Evolutionary conservation across 1,140 invertebrate species (phyloP).

Genomic region (Aphelinus certus): DNA sequence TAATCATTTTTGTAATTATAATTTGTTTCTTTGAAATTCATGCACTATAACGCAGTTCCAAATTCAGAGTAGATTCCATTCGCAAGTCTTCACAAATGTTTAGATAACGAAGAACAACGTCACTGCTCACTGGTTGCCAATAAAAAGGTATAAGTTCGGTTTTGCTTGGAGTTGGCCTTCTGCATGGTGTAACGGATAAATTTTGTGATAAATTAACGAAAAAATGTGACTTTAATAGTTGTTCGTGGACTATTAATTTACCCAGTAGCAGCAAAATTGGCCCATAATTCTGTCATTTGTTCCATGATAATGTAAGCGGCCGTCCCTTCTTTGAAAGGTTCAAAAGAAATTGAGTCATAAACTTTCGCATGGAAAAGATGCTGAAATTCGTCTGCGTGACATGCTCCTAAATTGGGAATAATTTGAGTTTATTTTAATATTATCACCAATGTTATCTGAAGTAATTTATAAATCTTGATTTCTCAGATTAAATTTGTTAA

Average conservation of each 20-base stretch:
- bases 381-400: slow-evolving; percentile 49
- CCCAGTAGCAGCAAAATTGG: neutral
- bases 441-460: neutral
- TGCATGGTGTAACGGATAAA: neutral
- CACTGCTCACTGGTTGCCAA: neutral
- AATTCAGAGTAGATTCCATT: neutral
- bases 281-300: slow-evolving; percentile 5
- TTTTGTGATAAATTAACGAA: too few species aligned
- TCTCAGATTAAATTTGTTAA: too few species aligned
- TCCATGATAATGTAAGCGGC: neutral
- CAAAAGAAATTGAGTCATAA: neutral
- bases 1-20: too few species aligned
- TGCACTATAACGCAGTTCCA: too few species aligned
- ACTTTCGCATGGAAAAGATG: slow-evolving; percentile 42
- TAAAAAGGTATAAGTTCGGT: neutral
- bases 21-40: too few species aligned
- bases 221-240: neutral
- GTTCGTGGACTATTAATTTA: neutral
- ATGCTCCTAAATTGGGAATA: slow-evolving; percentile 38
- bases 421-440: slow-evolving; percentile 48
- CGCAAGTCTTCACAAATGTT: too few species aligned
- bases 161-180: neutral
- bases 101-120: neutral
- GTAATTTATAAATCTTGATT: too few species aligned
- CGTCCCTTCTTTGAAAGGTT: neutral